A percentile compares a stretch with the other conserved stretches of the same genome.
These are phyloP conservation scores for Podargus strigoides DNA, from an alignment of 2,797 vertebrate genomes.

Conservation along the genomic window DNA sequence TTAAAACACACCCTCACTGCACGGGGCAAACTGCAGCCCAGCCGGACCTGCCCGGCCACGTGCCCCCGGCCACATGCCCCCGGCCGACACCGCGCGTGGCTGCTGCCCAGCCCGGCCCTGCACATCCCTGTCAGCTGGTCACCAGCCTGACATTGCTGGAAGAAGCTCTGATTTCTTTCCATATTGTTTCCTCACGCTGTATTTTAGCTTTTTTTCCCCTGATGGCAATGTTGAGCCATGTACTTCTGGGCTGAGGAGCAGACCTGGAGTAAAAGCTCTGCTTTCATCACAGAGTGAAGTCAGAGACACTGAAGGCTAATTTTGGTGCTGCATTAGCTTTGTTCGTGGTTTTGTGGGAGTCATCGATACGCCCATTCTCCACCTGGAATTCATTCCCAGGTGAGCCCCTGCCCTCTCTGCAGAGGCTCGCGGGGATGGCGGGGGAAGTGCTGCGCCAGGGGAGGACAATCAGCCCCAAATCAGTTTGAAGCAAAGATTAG, in stretches of 20 bases:
- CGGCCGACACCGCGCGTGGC: too few relatives aligned
- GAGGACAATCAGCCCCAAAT: neutral
- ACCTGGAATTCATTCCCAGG: neutral
- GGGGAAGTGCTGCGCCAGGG: neutral
- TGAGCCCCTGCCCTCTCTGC: too few relatives aligned
- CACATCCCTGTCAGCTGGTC: neutral
- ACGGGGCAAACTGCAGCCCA: neutral
- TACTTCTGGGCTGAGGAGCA: rapidly evolving
- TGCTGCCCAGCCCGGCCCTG: too few relatives aligned
- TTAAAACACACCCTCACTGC: neutral
- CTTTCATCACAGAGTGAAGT: neutral
- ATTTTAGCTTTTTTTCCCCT: neutral
- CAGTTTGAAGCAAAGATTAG: neutral
- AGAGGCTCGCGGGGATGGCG: neutral
- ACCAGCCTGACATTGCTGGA: neutral
- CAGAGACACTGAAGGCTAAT: neutral
- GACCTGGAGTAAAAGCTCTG: neutral
- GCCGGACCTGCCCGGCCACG: neutral
- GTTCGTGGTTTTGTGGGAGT: neutral
- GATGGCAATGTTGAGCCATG: neutral
- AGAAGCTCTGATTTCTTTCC: neutral
- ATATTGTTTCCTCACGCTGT: neutral
- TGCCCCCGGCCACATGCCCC: neutral
- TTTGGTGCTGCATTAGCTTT: neutral
- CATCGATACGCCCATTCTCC: neutral